Conservation (phyloP, 2,113 vertebrate species). For the Ploceus nigricollis region DNA sequence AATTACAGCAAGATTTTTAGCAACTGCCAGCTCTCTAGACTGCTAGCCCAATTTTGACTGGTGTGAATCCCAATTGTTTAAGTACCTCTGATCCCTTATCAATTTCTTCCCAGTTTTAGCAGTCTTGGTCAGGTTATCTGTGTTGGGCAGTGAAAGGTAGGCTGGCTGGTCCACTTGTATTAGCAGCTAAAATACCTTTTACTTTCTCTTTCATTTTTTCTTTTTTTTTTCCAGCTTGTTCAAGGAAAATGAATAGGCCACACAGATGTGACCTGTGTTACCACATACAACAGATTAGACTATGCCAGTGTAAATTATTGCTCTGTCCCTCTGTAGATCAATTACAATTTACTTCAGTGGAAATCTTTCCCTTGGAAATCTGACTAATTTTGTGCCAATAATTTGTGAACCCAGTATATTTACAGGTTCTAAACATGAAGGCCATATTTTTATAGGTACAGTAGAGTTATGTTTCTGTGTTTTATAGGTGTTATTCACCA, state of each 20-base stretch:
- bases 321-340: background rate
- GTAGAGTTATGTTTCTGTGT: background rate
- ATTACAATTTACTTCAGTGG: background rate
- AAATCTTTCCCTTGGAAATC: background rate
- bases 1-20: background rate
- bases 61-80: background rate
- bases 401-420: background rate
- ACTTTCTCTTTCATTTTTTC: no score
- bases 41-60: background rate
- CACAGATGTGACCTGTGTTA: background rate
- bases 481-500: background rate
- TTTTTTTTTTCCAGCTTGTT: background rate
- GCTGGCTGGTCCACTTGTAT: accelerated
- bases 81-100: accelerated
- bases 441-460: background rate
- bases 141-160: background rate
- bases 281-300: background rate
- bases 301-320: background rate
- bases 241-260: background rate
- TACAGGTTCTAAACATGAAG: background rate
- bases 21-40: background rate
- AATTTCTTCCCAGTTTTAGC: background rate
- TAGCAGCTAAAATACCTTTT: background rate
- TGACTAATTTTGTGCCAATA: background rate
- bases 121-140: background rate